Conservation (phyloP, 2,113 vertebrate genomes). For the Mus pahari region DNA sequence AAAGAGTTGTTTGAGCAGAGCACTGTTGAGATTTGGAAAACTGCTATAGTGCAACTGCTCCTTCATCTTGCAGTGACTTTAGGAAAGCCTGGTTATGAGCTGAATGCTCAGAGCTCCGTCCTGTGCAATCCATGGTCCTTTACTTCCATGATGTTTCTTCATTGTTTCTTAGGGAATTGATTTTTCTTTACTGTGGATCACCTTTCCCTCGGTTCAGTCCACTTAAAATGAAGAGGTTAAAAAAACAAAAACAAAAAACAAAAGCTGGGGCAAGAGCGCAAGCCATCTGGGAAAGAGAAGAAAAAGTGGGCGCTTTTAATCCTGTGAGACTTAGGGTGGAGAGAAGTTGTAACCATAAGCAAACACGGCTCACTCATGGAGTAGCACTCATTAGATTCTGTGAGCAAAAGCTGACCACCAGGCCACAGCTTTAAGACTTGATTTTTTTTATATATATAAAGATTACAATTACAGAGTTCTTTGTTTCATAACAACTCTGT, state of each 20-base stretch:
- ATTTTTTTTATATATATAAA: conserved; percentile 1
- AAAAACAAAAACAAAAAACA: too few relatives aligned
- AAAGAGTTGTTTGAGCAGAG: conserved; percentile 69
- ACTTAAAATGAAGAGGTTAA: conserved; percentile 55
- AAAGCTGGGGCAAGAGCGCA: neutral
- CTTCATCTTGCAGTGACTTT: conserved; percentile 76
- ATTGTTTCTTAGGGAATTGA: conserved; percentile 71
- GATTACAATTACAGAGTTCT: neutral
- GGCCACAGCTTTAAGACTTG: neutral
- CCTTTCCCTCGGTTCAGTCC: neutral
- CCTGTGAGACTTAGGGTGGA: neutral
- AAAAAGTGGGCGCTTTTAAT: neutral
- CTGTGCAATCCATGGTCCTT: conserved; percentile 67
- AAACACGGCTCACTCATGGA: neutral
- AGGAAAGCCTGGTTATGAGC: conserved; percentile 76
- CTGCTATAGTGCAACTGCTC: conserved; percentile 69
- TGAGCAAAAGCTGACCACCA: neutral
- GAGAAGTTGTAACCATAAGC: neutral
- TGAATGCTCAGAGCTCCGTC: conserved; percentile 76
- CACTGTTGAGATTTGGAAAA: conserved; percentile 73
- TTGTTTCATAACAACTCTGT: neutral
- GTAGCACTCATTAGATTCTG: neutral
- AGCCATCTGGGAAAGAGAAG: neutral
- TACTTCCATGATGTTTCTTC: conserved; percentile 71
- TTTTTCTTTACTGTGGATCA: conserved; percentile 65